Base-by-base conservation (phyloP, 2,113 vertebrate species). In the Etheostoma spectabile region DNA sequence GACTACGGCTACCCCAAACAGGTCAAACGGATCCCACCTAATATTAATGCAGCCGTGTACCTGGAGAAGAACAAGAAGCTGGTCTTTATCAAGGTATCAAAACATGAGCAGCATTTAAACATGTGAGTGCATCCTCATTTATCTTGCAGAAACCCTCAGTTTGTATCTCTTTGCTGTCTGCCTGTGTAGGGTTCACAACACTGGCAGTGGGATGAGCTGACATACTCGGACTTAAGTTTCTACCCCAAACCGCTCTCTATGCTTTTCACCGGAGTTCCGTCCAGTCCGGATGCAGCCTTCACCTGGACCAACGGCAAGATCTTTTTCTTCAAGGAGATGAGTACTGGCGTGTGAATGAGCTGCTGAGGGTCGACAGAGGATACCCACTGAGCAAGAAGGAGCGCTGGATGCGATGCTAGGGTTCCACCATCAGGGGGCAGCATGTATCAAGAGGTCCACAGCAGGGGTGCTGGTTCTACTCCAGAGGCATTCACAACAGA, bases 191-290 rank as follows among this genome's bases (percentile, higher is more conserved):
- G 94, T 3, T 93, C 94, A 6, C 72, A 92, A 0, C 94, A 96
- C 88, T 97, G 96, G 96, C 96, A 97, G 87, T 97, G 95, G 95
- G 96, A 97, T 7, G 96, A 97, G 87, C 77, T 96, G 83, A 88
- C 77, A 12, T 92, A 85, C 86, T 96, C 73, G 5, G 85, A 93
- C 84, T 80, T 97, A 48, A 85, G 86, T 12, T 45, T 81, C 46
- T 95, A 95, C 79, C 95, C 96, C 48, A 97, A 96, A 79, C 96
- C 95, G 27, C 96, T 96, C 62, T 94, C 95, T 10, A 70, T 53
- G 59, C 90, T 97, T 64, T 96, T 97, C 84, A 93, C 92, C 0
- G 95, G 96, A 5, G 88, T 92, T 12, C 96, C 96, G 0, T 68
- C 93, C 19, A 70, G 79, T 24, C 92, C 87, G 2, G 96, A 97